Base-by-base conservation (phyloP, 1,140 invertebrate species). In the Drosophila rufa region DNA sequence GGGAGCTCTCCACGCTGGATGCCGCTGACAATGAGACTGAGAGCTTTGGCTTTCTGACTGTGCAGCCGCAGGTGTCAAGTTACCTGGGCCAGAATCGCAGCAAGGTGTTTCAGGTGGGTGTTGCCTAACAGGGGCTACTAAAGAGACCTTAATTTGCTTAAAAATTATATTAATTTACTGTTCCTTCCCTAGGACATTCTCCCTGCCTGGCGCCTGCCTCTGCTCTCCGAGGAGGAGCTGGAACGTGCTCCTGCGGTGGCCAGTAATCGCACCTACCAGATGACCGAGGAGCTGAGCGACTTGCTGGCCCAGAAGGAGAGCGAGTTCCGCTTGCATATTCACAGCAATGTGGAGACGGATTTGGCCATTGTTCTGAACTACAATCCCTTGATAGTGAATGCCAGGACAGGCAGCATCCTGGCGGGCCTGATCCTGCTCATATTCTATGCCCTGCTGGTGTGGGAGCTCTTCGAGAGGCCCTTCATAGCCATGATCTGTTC, bases 401-500 rank as follows among this genome's bases (percentile, higher is more conserved):
- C 93, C 7, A 84, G 94, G 38, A 92, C 94, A 62, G 95, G 95
- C 25, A 94, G 96, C n/a, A 91, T 96, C 12, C 95, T 95, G 81
- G 96, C 95, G 0, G 94, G 94, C 2, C 60, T 95, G 2, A 94
- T 97, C 27, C 91, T 97, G 1, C 19, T 95, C 4, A 94, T 95
- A 6, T 94, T 97, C 15, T 97, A 97, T 82, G 77, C 95, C 4
- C 81, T 97, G 2, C 96, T 97, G 55, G 95, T 97, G 67, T 96
- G 96, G 91, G 96, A 97, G 92, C 95, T 96, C 92, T 92, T 95
- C 2, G 95, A 97, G 82, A 93, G 96, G 75, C 95, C 97, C 4
- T 92, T 97, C 53, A 96, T 96, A 3, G 96, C 96, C 4, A 95
- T 97, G 92, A 70, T 97, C 11, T 96, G 96, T 4, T 95, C 96